phyloP scores from a whole-genome alignment of 92 coral and sea anemone species.

The Epizoanthus ramosus region DNA sequence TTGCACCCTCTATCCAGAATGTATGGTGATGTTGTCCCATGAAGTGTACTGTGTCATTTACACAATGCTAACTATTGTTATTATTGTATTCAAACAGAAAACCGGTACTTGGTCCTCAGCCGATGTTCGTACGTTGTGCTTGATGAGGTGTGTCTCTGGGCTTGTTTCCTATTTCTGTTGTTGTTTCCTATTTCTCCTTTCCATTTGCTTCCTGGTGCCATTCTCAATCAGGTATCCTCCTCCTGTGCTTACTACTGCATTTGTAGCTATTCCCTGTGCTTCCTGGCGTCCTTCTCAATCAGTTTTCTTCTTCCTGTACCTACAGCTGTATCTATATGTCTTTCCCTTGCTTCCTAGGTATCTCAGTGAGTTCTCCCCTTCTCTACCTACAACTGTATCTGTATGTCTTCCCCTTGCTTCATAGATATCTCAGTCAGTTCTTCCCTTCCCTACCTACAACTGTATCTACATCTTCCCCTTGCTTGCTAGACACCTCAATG shows the following conservation, averaged over 20 bases:
- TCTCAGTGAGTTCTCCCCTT: no score
- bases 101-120: slow-evolving; percentile 92
- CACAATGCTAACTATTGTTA: slow-evolving; percentile 1
- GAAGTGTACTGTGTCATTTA: neutral
- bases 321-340: no score
- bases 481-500: neutral
- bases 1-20: neutral
- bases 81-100: slow-evolving; percentile 63
- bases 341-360: neutral
- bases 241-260: no score
- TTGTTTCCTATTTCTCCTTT: neutral
- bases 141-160: slow-evolving; percentile 85
- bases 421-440: neutral
- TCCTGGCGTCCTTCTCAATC: no score
- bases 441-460: no score
- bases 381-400: no score
- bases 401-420: neutral
- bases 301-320: no score
- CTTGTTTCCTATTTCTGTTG: neutral
- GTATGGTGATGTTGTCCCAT: neutral
- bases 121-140: slow-evolving; percentile 95
- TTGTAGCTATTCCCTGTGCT: no score
- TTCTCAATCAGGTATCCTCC: neutral
- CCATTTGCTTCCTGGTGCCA: neutral
- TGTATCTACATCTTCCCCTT: neutral